Base-by-base conservation (phyloP, 2,888 invertebrate species). In the Matsumyia berberina region DNA sequence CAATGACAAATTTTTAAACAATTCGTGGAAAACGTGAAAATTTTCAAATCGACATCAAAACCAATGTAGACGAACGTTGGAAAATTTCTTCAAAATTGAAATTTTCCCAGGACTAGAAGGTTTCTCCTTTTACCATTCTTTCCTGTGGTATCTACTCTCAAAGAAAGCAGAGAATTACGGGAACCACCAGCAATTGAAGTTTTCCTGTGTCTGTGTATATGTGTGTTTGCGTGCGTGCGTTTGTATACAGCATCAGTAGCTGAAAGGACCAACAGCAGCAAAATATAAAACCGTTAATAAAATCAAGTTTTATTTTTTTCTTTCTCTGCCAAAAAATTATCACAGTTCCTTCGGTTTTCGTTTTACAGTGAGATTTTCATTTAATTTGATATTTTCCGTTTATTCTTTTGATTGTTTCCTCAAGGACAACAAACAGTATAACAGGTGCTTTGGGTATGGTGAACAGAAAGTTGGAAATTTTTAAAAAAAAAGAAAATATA, bases 371-470 rank as follows among this genome's bases (percentile, higher is more conserved):
- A 8, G 19, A 37, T 62, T 69, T 19, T 15, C 15, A 1, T 44
- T 64, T 17, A 46, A 9, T 19, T 57, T 49, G 8, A 24, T 33
- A 33, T 39, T 70, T 31, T 31, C 9, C 12, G 64, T 70, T 77
- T 79, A 8, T 39, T 15, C 15, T 62, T 66, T 53, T 72, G 35
- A 77, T 53, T 70, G 60, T 58, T 60, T 58, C 35, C 62, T 83
- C 79, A 83, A 83, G 83, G 83, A 83, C 83, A 83, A 79, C 83
- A 83, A 83, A 83, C 83, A 79, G 83, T 83, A 83, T 83, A 83
- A 83, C 83, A 83, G 79, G 79, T 83, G 83, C 78, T 79, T 79
- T 69, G 73, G 78, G 67, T 62, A 67, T 67, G 78, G 60, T 73
- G 82, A 73, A 60, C 62, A 73, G 78, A 79, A 62, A 53, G 60